phyloP scores from a whole-genome alignment of 2,888 invertebrate species.

The Bellardia bayeri region DNA sequence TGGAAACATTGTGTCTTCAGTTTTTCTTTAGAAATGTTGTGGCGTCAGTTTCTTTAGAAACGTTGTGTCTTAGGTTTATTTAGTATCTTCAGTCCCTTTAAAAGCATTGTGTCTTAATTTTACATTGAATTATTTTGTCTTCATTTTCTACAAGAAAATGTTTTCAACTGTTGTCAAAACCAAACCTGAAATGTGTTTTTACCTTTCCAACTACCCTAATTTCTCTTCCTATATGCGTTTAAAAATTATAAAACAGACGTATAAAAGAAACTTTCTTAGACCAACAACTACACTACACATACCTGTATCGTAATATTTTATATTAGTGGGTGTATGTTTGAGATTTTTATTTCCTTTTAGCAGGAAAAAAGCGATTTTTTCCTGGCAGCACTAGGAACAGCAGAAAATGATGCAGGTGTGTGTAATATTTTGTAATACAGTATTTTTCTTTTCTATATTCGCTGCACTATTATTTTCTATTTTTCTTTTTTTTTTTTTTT shows the following conservation, averaged over 20 bases:
- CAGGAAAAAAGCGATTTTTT: conserved; percentile 2
- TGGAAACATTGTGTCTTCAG: too few species aligned
- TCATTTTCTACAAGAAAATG: too few species aligned
- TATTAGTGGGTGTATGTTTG: conserved; percentile 45
- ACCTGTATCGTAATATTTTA: conserved; percentile 53
- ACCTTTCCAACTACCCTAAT: not conserved
- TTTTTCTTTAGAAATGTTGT: too few species aligned
- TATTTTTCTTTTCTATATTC: conserved; percentile 16
- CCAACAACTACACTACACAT: conserved; percentile 33
- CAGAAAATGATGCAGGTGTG: conserved; percentile 34
- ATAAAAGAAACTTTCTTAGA: conserved; percentile 32
- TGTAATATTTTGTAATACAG: conserved; percentile 21
- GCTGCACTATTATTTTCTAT: conserved; percentile 10
- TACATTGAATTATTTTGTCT: too few species aligned
- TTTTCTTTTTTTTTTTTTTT: not conserved
- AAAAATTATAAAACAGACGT: conserved; percentile 12
- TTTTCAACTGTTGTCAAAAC: too few species aligned
- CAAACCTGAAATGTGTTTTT: too few species aligned
- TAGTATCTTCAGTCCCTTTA: too few species aligned
- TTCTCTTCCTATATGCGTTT: conserved; percentile 14
- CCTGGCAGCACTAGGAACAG: not conserved
- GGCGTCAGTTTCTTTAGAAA: too few species aligned
- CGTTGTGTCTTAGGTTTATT: too few species aligned
- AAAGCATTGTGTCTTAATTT: too few species aligned
- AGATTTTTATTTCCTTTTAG: conserved; percentile 48